Evolutionary conservation across 2,113 vertebrate genomes (phyloP).

Genomic region (Camarhynchus parvulus): DNA sequence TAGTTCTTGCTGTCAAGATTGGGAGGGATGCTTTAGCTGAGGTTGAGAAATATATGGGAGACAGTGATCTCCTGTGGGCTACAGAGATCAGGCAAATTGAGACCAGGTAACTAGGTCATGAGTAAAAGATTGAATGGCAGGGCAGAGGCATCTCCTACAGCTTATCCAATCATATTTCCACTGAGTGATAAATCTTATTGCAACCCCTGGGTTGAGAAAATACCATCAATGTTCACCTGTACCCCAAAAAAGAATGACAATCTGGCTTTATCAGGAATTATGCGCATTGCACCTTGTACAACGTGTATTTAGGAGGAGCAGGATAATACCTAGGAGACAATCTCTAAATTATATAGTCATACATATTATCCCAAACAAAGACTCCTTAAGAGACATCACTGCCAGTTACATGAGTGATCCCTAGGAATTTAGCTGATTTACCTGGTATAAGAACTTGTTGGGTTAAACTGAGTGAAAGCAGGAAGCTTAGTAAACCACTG

Average conservation of each 20-base stretch:
- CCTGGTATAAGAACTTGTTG: neutral
- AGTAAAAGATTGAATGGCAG: neutral
- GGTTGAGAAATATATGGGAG: neutral
- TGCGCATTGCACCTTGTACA: neutral
- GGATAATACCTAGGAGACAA: neutral
- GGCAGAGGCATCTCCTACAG: neutral
- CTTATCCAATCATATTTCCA: neutral
- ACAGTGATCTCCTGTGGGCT: neutral
- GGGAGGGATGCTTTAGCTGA: neutral
- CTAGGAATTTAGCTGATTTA: neutral
- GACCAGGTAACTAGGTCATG: neutral
- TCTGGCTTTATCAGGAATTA: neutral
- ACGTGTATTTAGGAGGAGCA: neutral
- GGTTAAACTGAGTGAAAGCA: neutral
- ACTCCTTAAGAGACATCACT: neutral
- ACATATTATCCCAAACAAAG: neutral
- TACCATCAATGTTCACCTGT: neutral
- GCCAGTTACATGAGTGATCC: neutral
- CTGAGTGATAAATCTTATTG: neutral
- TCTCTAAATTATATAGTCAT: neutral
- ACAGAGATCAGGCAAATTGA: neutral
- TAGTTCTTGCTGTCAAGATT: conserved; percentile 13
- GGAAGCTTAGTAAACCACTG: neutral
- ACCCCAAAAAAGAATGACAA: neutral
- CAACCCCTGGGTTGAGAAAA: neutral